phyloP scores from a whole-genome alignment of 2,797 vertebrate genomes.

The Danio aesculapii region DNA sequence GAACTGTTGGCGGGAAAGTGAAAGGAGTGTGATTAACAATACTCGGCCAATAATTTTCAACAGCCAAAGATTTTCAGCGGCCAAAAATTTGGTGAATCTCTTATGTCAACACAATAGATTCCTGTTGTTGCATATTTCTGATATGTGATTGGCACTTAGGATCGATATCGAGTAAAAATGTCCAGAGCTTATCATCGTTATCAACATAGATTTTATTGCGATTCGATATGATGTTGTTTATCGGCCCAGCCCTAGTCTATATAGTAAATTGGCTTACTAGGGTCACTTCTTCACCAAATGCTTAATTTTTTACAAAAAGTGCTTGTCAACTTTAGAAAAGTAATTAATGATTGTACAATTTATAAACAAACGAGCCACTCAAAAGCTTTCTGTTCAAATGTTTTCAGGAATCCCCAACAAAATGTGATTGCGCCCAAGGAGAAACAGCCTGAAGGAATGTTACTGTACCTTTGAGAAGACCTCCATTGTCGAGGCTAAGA shows the following conservation, averaged over 20 bases:
- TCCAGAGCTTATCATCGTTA: too few relatives aligned
- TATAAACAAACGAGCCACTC: not conserved
- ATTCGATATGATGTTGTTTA: too few relatives aligned
- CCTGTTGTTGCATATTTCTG: too few relatives aligned
- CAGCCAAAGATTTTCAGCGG: too few relatives aligned
- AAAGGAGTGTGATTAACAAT: too few relatives aligned
- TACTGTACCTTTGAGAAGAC: conserved; percentile 69
- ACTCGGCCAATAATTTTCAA: too few relatives aligned
- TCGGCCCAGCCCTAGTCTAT: not conserved
- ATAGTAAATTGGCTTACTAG: not conserved
- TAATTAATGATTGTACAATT: not conserved
- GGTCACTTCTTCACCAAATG: not conserved
- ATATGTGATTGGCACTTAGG: too few relatives aligned
- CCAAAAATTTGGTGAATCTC: too few relatives aligned
- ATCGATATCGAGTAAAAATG: too few relatives aligned
- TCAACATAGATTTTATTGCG: too few relatives aligned
- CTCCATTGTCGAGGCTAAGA: conserved; percentile 84
- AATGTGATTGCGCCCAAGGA: conserved; percentile 55
- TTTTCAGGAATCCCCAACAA: conserved; percentile 43
- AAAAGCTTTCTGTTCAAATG: conserved; percentile 30
- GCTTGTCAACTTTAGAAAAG: not conserved
- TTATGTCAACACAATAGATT: too few relatives aligned
- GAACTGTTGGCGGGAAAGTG: too few relatives aligned
- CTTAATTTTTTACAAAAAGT: not conserved
- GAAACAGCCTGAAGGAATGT: conserved; percentile 44